Percentiles rank a stretch among this genome's conserved stretches.
These are phyloP conservation scores for Reinhardtius hippoglossoides DNA, from an alignment of 2,113 vertebrate genomes.

Conservation along the genomic window DNA sequence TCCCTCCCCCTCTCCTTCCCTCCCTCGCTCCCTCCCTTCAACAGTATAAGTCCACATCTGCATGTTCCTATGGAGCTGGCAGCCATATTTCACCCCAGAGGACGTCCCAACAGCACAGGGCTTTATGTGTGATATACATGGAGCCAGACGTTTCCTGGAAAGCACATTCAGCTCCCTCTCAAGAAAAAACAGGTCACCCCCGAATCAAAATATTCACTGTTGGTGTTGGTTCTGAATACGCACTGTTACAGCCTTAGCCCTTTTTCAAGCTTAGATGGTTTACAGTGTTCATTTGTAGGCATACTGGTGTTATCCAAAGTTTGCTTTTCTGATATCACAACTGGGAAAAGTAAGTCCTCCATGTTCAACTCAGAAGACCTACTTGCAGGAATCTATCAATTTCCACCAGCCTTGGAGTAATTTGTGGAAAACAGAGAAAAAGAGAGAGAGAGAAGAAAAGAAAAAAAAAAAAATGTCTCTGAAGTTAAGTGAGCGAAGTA, in stretches of 20 bases:
- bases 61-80: constrained; percentile 69
- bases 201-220: constrained; percentile 53
- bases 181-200: constrained; percentile 49
- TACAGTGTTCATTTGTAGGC: constrained; percentile 40
- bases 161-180: constrained; percentile 57
- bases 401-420: constrained; percentile 74
- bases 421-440: constrained; percentile 73
- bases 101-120: constrained; percentile 37
- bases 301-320: constrained; percentile 37
- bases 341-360: constrained; percentile 27
- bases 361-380: constrained; percentile 54
- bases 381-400: constrained; percentile 73
- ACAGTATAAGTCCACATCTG: constrained; percentile 69
- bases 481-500: constrained; percentile 79
- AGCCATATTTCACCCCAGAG: constrained; percentile 71
- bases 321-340: constrained; percentile 57
- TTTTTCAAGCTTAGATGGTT: constrained; percentile 32
- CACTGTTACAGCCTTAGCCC: constrained; percentile 6
- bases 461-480: constrained; percentile 51
- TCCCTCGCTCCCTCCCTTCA: constrained; percentile 45
- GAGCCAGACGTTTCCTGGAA: constrained; percentile 70
- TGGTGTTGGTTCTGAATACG: constrained; percentile 48
- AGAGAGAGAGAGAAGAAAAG: constrained; percentile 15
- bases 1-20: constrained; percentile 30
- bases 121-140: constrained; percentile 65